phyloP scores from a whole-genome alignment of 2,797 vertebrate species.

The Esox masquinongy region DNA sequence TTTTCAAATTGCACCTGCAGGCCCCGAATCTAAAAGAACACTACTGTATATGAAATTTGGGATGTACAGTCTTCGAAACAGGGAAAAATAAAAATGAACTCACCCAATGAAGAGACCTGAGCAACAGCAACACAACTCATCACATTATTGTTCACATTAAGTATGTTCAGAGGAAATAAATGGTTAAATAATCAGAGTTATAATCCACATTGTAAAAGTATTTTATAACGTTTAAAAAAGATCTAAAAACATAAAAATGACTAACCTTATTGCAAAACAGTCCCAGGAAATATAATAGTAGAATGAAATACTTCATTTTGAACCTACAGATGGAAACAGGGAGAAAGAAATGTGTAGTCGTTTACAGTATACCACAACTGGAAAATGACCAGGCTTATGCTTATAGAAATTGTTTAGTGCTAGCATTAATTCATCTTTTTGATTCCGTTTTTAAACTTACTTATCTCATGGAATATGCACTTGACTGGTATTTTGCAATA shows the following conservation, averaged over 20 bases:
- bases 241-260: neutral
- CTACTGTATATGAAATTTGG: neutral
- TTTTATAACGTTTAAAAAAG: neutral
- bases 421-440: neutral
- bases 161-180: neutral
- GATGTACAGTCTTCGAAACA: neutral
- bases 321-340: constrained; percentile 14
- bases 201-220: neutral
- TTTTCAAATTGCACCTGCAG: neutral
- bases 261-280: constrained; percentile 51
- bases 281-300: constrained; percentile 45
- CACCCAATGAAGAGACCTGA: constrained; percentile 1
- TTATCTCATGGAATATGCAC: too few species aligned
- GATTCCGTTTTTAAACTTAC: too few species aligned
- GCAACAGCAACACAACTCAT: constrained; percentile 1
- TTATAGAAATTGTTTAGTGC: neutral
- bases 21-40: neutral
- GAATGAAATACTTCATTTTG: constrained; percentile 56
- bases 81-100: neutral
- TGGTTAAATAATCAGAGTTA: neutral
- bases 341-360: neutral
- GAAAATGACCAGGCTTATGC: neutral
- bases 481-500: too few species aligned
- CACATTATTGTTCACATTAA: neutral
- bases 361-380: neutral